phyloP scores from a whole-genome alignment of 2,113 vertebrate species.

The Planiliza haematocheilus region DNA sequence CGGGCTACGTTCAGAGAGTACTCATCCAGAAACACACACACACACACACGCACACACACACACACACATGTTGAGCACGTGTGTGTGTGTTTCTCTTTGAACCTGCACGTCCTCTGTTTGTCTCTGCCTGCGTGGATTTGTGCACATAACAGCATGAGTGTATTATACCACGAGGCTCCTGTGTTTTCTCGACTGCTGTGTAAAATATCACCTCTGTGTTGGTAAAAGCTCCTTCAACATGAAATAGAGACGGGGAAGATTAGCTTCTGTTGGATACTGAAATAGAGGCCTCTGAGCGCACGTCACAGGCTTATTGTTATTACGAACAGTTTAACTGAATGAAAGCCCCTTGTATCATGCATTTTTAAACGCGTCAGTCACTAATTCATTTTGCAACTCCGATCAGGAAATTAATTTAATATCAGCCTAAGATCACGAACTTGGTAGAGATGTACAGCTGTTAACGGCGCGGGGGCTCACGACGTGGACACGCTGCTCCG shows the following conservation, averaged over 20 bases:
- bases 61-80: slow-evolving; percentile 4
- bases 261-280: neutral
- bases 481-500: neutral
- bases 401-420: too few relatives aligned
- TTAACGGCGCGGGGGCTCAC: neutral
- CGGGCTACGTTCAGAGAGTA: slow-evolving; percentile 25
- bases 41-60: too few relatives aligned
- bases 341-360: neutral
- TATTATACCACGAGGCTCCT: neutral
- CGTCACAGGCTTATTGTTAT: neutral
- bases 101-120: neutral
- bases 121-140: slow-evolving; percentile 4
- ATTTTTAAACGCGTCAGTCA: too few relatives aligned
- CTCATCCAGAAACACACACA: too few relatives aligned
- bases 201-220: neutral
- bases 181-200: slow-evolving; percentile 12
- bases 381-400: neutral
- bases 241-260: neutral
- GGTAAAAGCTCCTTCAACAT: neutral
- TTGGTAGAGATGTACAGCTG: neutral
- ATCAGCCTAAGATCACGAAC: neutral
- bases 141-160: slow-evolving; percentile 8
- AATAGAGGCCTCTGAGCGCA: neutral
- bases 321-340: neutral
- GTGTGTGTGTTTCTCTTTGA: slow-evolving; percentile 21